phyloP scores from a whole-genome alignment of 2,797 vertebrate species.

The Meda fulgida region DNA sequence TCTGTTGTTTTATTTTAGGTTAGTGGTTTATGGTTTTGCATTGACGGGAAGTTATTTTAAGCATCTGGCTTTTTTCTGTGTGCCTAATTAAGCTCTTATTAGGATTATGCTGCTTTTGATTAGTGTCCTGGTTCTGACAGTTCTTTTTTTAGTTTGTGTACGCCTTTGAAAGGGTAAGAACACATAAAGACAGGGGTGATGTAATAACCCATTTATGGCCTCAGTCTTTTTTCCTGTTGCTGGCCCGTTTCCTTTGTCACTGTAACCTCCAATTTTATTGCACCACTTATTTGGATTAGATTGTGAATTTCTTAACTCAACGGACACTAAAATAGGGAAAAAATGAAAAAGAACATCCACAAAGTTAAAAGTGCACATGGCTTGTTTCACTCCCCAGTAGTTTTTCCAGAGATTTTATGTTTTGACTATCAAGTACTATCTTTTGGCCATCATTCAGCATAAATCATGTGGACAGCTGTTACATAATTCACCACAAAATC shows the following conservation, averaged over 20 bases:
- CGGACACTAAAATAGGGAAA: neutral
- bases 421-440: neutral
- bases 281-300: neutral
- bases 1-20: conserved; percentile 28
- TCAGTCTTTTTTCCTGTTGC: conserved; percentile 22
- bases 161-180: conserved; percentile 18
- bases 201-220: conserved; percentile 26
- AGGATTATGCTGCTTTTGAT: conserved; percentile 41
- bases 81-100: conserved; percentile 49
- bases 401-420: neutral
- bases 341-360: neutral
- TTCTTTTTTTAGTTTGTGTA: conserved; percentile 32
- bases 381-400: neutral
- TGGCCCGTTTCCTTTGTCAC: conserved; percentile 3
- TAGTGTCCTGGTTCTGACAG: conserved; percentile 35
- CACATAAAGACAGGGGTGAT: conserved; percentile 22
- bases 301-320: neutral
- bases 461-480: neutral
- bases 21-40: neutral
- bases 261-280: conserved; percentile 8
- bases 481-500: neutral
- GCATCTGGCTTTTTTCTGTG: neutral
- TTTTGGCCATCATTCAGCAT: neutral
- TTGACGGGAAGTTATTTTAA: conserved; percentile 46
- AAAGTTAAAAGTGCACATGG: neutral